Evolutionary conservation across 2,113 vertebrate genomes (phyloP).

Genomic region (Lasiurus borealis): DNA sequence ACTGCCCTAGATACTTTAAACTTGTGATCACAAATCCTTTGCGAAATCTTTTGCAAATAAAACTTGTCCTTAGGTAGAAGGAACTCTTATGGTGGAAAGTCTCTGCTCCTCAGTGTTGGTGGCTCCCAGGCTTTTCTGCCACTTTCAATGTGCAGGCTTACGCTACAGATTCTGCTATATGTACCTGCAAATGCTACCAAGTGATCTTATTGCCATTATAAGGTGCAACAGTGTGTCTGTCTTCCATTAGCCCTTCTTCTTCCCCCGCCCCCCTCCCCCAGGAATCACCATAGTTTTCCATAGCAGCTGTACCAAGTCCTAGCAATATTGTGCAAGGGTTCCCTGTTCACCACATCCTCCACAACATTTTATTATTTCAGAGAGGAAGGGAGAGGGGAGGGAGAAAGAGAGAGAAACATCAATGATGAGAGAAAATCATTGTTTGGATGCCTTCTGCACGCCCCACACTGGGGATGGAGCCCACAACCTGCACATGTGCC

Average conservation of each 20-base stretch:
- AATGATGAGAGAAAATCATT: too few species aligned
- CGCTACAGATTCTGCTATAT: neutral
- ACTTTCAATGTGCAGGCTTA: neutral
- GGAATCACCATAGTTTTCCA: neutral
- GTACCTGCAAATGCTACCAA: neutral
- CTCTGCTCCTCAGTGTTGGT: neutral
- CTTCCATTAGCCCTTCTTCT: neutral
- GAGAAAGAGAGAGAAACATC: too few species aligned
- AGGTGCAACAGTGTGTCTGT: neutral
- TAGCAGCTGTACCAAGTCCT: neutral
- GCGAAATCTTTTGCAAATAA: neutral
- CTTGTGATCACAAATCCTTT: neutral
- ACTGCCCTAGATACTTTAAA: neutral
- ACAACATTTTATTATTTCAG: neutral
- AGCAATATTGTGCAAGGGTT: neutral
- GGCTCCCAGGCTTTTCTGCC: neutral
- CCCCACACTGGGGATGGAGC: too few species aligned
- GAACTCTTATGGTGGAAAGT: neutral
- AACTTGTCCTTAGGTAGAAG: neutral
- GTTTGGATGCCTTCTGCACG: too few species aligned
- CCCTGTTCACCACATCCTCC: neutral
- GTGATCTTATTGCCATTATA: neutral
- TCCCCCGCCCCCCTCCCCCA: too few species aligned
- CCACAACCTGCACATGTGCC: too few species aligned
- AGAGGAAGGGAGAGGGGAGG: too few species aligned